These are phyloP conservation scores for Orientallactaga sibirica DNA, from an alignment of 2,797 vertebrate genomes.

Conservation along the genomic window DNA sequence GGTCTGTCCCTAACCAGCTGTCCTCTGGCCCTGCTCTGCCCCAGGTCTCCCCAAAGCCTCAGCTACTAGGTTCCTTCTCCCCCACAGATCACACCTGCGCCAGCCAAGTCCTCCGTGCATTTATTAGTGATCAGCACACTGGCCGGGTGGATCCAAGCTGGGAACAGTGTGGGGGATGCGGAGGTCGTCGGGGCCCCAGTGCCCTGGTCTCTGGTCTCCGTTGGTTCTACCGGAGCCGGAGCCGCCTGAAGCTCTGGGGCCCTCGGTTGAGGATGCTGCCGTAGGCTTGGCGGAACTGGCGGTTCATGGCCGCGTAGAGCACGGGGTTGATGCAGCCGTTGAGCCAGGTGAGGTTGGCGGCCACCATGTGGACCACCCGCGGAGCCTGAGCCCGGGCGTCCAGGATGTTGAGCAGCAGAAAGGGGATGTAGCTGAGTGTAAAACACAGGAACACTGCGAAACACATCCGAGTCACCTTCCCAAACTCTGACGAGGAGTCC, in stretches of 20 bases:
- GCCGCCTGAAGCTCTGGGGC: slow-evolving; percentile 54
- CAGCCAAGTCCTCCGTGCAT: no score
- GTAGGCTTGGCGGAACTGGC: slow-evolving; percentile 93
- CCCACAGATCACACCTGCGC: slow-evolving; percentile 5
- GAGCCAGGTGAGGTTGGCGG: slow-evolving; percentile 95
- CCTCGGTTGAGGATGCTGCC: slow-evolving; percentile 85
- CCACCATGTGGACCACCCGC: slow-evolving; percentile 92
- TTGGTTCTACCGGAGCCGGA: slow-evolving; percentile 55
- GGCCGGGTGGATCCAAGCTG: no score
- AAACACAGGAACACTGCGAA: slow-evolving; percentile 94
- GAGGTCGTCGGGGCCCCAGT: no score
- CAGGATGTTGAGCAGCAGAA: slow-evolving; percentile 92
- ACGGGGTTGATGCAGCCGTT: slow-evolving; percentile 95
- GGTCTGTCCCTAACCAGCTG: not conserved
- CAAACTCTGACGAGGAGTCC: slow-evolving; percentile 90
- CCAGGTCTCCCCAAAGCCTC: not conserved
- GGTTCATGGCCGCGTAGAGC: slow-evolving; percentile 94
- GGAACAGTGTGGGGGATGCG: no score
- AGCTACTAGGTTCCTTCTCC: slow-evolving; percentile 43
- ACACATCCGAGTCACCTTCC: slow-evolving; percentile 93
- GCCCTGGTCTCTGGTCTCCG: no score
- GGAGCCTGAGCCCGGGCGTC: slow-evolving; percentile 89
- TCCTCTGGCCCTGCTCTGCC: not conserved
- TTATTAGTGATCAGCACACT: no score
- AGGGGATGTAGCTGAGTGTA: slow-evolving; percentile 92